A percentile compares a stretch with the other conserved stretches of the same genome.
Conservation (phyloP, 2,888 invertebrate genomes). For the Papilio demoleus region DNA sequence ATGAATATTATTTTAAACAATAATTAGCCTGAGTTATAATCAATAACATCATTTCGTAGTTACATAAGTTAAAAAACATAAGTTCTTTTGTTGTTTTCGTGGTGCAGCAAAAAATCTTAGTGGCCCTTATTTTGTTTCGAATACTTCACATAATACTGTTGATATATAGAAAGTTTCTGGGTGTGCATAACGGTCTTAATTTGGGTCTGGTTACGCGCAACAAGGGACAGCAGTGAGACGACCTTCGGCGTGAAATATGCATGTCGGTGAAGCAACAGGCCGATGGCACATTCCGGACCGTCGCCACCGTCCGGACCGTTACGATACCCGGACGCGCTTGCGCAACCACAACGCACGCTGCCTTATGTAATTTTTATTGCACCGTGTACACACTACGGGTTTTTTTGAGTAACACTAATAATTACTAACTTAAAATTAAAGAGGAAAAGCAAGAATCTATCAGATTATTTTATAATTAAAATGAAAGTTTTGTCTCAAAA, state of each 20-base stretch:
- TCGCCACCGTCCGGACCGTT: conserved; percentile 63
- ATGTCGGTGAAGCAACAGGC: conserved; percentile 68
- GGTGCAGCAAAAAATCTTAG: no score
- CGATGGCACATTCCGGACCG: conserved; percentile 78
- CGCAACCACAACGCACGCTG: conserved; percentile 71
- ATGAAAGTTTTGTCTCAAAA: no score
- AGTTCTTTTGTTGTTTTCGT: no score
- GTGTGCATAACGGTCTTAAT: conserved; percentile 7
- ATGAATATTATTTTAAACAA: no score
- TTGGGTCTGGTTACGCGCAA: conserved; percentile 13
- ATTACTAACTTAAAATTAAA: not conserved
- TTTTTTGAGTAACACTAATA: no score
- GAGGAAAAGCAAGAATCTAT: no score
- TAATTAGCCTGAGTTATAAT: no score
- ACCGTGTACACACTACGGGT: conserved; percentile 58
- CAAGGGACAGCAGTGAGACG: conserved; percentile 6
- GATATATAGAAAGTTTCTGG: conserved; percentile 17
- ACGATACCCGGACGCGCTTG: conserved; percentile 75
- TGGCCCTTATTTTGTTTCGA: no score
- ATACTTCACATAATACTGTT: no score
- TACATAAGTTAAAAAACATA: no score
- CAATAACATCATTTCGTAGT: no score
- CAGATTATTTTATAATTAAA: no score
- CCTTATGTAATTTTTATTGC: conserved; percentile 71
- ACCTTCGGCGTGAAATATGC: conserved; percentile 41